These are phyloP conservation scores for Hydrocynus forskahlii DNA, from an alignment of 2,797 vertebrate genomes.

Conservation along the genomic window DNA sequence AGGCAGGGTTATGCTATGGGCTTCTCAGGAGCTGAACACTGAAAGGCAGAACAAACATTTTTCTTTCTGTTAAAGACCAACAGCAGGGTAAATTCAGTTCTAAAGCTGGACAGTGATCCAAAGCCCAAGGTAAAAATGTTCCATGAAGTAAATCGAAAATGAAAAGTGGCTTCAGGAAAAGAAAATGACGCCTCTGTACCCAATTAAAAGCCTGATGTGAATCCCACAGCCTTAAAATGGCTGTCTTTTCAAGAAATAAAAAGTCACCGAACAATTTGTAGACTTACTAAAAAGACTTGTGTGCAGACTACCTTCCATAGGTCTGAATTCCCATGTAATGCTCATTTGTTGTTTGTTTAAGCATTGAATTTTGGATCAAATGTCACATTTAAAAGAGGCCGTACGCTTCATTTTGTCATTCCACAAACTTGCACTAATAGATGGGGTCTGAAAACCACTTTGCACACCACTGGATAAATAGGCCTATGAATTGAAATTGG, in stretches of 20 bases:
- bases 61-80: not conserved
- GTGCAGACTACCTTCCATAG: no score
- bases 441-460: not conserved
- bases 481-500: not conserved
- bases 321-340: not conserved
- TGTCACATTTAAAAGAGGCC: not conserved
- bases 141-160: not conserved
- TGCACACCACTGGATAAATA: not conserved
- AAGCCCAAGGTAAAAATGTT: not conserved
- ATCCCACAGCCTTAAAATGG: not conserved
- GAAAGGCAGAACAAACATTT: not conserved
- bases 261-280: no score
- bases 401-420: not conserved
- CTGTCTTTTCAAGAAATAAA: no score
- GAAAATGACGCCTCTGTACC: not conserved
- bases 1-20: not conserved
- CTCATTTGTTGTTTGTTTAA: not conserved
- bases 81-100: not conserved
- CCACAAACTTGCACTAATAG: constrained; percentile 2
- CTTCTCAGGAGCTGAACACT: no score
- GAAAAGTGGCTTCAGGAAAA: not conserved
- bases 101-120: not conserved
- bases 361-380: not conserved
- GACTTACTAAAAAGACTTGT: no score
- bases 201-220: not conserved